phyloP scores from a whole-genome alignment of 2,113 vertebrate species.

The Balaeniceps rex region DNA sequence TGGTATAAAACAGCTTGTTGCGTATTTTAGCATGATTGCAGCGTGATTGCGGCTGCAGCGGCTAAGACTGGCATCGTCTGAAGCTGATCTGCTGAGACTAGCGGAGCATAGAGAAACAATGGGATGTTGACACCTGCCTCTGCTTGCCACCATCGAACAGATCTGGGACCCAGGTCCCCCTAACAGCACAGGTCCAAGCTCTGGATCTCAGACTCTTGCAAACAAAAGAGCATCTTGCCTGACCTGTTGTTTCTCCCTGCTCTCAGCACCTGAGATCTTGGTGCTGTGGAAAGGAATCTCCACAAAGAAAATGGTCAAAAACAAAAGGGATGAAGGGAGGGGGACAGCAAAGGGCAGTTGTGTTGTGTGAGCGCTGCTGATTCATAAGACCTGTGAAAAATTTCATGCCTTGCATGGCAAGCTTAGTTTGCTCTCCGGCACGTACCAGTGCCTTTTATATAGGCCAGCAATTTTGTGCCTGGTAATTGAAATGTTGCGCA shows the following conservation, averaged over 20 bases:
- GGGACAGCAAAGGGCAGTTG: neutral
- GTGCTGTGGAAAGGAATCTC: neutral
- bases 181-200: neutral
- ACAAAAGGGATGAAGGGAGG: fast-evolving
- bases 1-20: neutral
- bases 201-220: neutral
- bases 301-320: fast-evolving
- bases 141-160: fast-evolving
- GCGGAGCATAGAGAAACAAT: neutral
- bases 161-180: neutral
- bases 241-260: neutral
- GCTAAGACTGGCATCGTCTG: neutral
- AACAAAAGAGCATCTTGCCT: neutral
- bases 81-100: neutral
- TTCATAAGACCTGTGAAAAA: neutral
- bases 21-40: too few relatives aligned
- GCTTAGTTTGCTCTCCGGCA: neutral
- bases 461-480: neutral
- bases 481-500: neutral
- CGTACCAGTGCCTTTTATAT: neutral
- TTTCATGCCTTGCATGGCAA: too few relatives aligned
- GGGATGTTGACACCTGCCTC: neutral
- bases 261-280: neutral
- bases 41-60: fast-evolving
- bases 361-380: neutral